Evolutionary conservation across 1,140 invertebrate species (phyloP).

Genomic region (Druon quercuslanigerum): DNA sequence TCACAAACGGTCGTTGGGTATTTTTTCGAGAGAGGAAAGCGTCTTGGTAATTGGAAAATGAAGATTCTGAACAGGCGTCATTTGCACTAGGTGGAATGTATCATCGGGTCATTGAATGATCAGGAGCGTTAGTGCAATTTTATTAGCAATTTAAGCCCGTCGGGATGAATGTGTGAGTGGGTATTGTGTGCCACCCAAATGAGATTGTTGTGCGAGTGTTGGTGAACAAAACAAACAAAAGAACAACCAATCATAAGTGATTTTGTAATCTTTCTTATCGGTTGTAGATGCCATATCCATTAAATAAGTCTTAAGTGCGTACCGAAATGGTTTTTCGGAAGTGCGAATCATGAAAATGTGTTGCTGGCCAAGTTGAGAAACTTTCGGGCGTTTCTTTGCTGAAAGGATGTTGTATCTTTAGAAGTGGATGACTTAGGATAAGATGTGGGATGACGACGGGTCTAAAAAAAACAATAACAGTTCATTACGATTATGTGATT

Average conservation of each 20-base stretch:
- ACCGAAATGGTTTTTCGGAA: conserved; percentile 56
- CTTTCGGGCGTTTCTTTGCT: conserved; percentile 57
- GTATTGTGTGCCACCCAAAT: conserved; percentile 34
- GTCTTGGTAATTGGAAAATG: conserved; percentile 4
- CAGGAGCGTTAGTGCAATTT: conserved; percentile 44
- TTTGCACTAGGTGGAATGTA: conserved; percentile 39
- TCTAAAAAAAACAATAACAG: conserved; percentile 75
- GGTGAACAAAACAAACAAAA: conserved; percentile 48
- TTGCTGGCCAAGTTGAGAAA: conserved; percentile 46
- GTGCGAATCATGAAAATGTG: conserved; percentile 56
- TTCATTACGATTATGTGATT: conserved; percentile 76
- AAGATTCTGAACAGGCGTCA: conserved; percentile 51
- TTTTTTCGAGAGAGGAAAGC: conserved; percentile 4
- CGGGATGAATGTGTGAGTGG: conserved; percentile 48
- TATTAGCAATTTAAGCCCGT: conserved; percentile 45
- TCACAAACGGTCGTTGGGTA: background rate
- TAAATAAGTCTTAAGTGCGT: conserved; percentile 59
- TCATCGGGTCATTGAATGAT: conserved; percentile 43
- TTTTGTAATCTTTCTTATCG: conserved; percentile 75
- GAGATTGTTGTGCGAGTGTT: conserved; percentile 43
- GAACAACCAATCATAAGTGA: conserved; percentile 66
- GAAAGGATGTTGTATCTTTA: conserved; percentile 61
- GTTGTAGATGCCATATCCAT: conserved; percentile 73
- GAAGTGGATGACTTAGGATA: conserved; percentile 68
- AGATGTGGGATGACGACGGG: conserved; percentile 69